A percentile compares a stretch with the other conserved stretches of the same genome.
Evolutionary conservation across 1,140 invertebrate species (phyloP).

Genomic region (Laupala kohalensis): DNA sequence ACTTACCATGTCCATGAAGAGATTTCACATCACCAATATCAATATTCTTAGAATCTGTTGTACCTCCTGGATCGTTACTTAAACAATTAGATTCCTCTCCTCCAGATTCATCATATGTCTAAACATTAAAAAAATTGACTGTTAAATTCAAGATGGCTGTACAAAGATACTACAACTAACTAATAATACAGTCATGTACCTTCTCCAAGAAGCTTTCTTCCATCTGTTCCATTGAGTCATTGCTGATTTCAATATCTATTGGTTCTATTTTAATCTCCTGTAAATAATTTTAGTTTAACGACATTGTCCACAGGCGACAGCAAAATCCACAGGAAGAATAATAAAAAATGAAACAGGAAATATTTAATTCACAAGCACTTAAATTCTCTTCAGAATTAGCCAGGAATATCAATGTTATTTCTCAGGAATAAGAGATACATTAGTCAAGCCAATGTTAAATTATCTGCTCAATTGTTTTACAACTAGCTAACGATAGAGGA

Average conservation of each 20-base stretch:
- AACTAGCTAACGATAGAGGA: too few relatives aligned
- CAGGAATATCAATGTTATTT: too few relatives aligned
- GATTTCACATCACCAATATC: neutral
- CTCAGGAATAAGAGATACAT: too few relatives aligned
- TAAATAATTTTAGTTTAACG: too few relatives aligned
- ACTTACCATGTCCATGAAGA: slow-evolving; percentile 1
- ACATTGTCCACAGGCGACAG: too few relatives aligned
- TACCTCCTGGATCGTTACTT: neutral
- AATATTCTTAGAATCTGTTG: neutral
- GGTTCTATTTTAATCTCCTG: slow-evolving; percentile 10
- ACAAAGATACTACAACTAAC: neutral
- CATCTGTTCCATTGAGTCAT: slow-evolving; percentile 7
- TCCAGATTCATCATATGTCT: neutral
- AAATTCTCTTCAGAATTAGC: too few relatives aligned
- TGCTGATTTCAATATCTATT: slow-evolving; percentile 8
- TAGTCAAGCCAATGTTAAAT: too few relatives aligned
- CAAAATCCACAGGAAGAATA: too few relatives aligned
- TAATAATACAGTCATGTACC: neutral
- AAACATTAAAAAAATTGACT: neutral
- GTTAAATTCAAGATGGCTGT: neutral
- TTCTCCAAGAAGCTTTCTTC: slow-evolving; percentile 5
- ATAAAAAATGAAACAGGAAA: neutral
- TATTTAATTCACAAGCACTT: neutral
- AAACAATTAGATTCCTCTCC: neutral
- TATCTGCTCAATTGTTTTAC: too few relatives aligned